Conservation (phyloP, 1,140 invertebrate species). For the Hesperophylax magnus region DNA sequence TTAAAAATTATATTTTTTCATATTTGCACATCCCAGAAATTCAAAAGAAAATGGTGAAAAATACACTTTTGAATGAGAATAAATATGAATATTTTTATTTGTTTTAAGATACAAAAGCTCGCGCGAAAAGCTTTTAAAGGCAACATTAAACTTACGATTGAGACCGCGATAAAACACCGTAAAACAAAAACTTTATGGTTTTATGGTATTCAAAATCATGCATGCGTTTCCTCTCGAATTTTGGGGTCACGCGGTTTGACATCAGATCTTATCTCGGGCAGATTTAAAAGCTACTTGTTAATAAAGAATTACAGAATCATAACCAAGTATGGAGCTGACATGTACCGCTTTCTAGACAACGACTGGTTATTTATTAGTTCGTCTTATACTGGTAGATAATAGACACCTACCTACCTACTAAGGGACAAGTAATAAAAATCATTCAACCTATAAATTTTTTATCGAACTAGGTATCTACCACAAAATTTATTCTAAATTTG, state of each 20-base stretch:
- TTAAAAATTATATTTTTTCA: no score
- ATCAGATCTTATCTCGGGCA: conserved; percentile 9
- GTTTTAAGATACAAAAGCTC: neutral
- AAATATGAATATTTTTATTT: neutral
- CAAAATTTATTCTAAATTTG: no score
- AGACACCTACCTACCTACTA: no score
- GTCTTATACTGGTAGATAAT: no score
- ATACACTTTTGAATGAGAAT: neutral
- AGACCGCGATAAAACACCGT: neutral
- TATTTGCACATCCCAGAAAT: no score
- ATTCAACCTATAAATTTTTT: neutral
- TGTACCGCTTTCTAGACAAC: no score
- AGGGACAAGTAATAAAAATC: no score
- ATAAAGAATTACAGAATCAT: no score
- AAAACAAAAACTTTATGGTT: conserved; percentile 26
- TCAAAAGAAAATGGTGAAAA: no score
- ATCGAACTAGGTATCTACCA: neutral
- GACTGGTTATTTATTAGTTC: no score
- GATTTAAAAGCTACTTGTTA: conserved; percentile 1
- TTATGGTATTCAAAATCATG: conserved; percentile 21
- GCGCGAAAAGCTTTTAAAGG: neutral
- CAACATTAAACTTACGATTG: conserved; percentile 3
- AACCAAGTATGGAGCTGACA: no score
- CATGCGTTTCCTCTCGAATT: neutral
- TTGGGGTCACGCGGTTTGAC: conserved; percentile 12